Base-by-base conservation (phyloP, 2,888 invertebrate species). In the Coenonympha arcania region DNA sequence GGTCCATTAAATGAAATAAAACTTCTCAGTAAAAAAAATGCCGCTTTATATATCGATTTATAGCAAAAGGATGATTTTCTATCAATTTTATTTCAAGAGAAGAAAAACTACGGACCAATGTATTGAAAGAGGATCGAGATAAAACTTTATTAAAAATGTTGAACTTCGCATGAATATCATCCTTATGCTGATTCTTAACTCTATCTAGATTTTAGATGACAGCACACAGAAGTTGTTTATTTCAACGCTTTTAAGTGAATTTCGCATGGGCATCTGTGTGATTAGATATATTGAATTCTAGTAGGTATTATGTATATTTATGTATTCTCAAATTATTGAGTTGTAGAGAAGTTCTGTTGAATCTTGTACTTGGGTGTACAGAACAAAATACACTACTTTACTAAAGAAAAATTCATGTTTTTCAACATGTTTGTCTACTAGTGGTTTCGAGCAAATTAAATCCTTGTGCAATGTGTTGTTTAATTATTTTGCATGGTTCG, bases 321-420 rank as follows among this genome's bases (percentile, higher is more conserved):
- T 22, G 9, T 24, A 2, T 9, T 39, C 8, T 1, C 9, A n/a
- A n/a, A n/a, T n/a, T n/a, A n/a, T n/a, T n/a, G n/a, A n/a, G n/a
- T n/a, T n/a, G n/a, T n/a, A n/a, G n/a, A n/a, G n/a, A n/a, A n/a
- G n/a, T n/a, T n/a, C n/a, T 15, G 39, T 15, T 15, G 6, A 9
- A 22, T 15, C 15, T 15, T 15, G 24, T 24, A 39, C 41, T 41
- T 30, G 19, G 11, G 41, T 41, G 41, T 41, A 30, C 30, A 30
- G 18, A 28, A 13, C 28, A 19, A 30, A 11, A 9, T 11, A 13
- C 19, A 30, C 11, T 18, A 30, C 28, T 41, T 3, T 0, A 39
- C 13, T 39, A 39, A 40, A 24, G n/a, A 2, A 39, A 37, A 37
- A 39, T 8, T 22, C 39, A 39, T 39, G 39, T 39, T 39, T 1